Evolutionary conservation across 2,888 invertebrate species (phyloP), one percentile per base, ranked within the genome.

Genomic region (Tenthredo amoena): DNA sequence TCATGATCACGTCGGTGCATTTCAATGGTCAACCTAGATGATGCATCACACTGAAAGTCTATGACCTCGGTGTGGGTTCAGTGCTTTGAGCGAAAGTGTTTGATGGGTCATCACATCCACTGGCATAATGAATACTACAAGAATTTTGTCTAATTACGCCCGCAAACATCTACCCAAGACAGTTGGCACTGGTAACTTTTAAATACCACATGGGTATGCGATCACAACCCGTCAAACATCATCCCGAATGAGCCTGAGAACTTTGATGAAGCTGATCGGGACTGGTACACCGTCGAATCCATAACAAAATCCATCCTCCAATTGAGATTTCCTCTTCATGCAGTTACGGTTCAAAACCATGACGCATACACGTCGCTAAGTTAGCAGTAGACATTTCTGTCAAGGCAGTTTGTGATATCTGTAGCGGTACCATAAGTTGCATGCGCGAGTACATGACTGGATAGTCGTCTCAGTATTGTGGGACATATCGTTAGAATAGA

Each of bases 81-180:
- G 74, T 47, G 43, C 43, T n/a, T 2, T 18, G 10, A 72, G n/a
- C 71, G 26, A 76, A 50, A 47, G 47, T 76, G 31, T 76, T 76
- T 76, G 26, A 47, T 76, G 47, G 47, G 47, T 43, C 34, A 72
- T 72, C 31, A 21, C 7, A n/a, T 34, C 40, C 18, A n/a, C 40
- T 68, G 15, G n/a, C 37, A 72, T 18, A 37, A 18, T 18, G 18
- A n/a, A 71, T 37, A 37, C 37, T 71, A n/a, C 37, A 34, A 37
- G 47, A 76, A 26, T 76, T 47, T 15, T 43, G 15, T 47, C 76
- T 26, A 26, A 76, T 26, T 47, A 21, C 26, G 12, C 2, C 26
- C 34, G 12, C 34, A 12, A 21, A n/a, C 26, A 37, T 71, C n/a
- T 6, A 7, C 34, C 18, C 4, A 34, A 21, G 7, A n/a, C n/a